phyloP scores from a whole-genome alignment of 2,888 invertebrate species.

The Stenotaenia linearis region DNA sequence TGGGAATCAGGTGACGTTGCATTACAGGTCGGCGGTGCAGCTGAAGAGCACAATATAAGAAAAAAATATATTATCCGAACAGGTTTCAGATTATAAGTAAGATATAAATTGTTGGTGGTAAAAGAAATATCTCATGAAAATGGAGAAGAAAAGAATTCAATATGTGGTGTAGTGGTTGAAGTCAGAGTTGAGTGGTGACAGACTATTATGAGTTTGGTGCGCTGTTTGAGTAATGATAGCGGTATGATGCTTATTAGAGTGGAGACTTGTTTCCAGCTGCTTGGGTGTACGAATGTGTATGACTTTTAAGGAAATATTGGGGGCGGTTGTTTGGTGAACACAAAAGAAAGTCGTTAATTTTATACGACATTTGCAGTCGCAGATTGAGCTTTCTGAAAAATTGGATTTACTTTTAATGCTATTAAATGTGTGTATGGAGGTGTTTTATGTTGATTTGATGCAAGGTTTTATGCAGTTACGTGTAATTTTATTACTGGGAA shows the following conservation, averaged over 20 bases:
- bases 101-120: background rate
- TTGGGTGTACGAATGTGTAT: background rate
- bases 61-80: background rate
- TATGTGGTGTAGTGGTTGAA: constrained; percentile 1
- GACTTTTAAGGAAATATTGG: background rate
- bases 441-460: constrained; percentile 1
- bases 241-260: background rate
- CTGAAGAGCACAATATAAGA: background rate
- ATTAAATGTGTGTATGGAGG: background rate
- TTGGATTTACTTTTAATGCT: background rate
- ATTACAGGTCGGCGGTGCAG: background rate
- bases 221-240: background rate
- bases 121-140: constrained; percentile 11
- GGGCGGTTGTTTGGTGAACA: background rate
- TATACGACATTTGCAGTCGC: background rate
- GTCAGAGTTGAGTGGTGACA: constrained; percentile 22
- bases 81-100: background rate
- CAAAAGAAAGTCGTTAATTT: constrained; percentile 1
- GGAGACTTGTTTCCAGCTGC: background rate
- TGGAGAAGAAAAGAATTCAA: constrained; percentile 18
- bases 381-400: background rate
- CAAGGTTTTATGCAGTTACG: background rate
- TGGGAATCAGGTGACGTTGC: background rate
- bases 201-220: constrained; percentile 11
- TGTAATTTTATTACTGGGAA: background rate